Evolutionary conservation across 2,797 vertebrate species (phyloP).

Genomic region (Crenichthys baileyi): DNA sequence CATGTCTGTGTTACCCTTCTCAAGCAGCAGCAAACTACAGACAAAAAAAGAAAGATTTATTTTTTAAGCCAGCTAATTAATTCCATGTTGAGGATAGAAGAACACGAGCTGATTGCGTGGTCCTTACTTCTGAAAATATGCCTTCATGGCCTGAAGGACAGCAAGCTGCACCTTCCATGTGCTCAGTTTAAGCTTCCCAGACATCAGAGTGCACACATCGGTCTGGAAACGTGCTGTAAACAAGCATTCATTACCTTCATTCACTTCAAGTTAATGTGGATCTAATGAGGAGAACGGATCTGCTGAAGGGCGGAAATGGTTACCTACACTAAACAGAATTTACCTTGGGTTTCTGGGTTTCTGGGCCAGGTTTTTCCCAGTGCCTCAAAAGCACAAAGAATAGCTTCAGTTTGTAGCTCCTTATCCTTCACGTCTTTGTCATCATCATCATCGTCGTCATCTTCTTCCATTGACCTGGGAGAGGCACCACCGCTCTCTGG

Average conservation of each 20-base stretch:
- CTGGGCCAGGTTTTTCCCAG: conserved; percentile 94
- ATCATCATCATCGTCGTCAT: conserved; percentile 74
- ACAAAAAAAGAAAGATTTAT: accelerated
- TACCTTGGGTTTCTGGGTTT: conserved; percentile 88
- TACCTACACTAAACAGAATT: conserved; percentile 15
- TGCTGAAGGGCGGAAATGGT: not conserved
- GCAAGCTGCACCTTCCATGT: conserved; percentile 95
- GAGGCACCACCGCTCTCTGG: conserved; percentile 72
- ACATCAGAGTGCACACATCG: conserved; percentile 93
- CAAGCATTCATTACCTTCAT: not conserved
- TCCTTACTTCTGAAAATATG: conserved; percentile 90
- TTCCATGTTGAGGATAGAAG: not conserved
- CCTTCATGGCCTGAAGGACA: conserved; percentile 93
- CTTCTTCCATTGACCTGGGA: conserved; percentile 57
- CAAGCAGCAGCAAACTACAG: conserved; percentile 89
- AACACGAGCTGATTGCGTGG: not conserved
- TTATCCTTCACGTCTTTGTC: conserved; percentile 84
- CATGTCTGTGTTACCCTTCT: conserved; percentile 84
- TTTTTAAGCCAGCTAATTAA: not conserved
- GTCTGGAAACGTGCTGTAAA: conserved; percentile 85
- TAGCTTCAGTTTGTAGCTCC: conserved; percentile 87
- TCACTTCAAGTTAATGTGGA: no score
- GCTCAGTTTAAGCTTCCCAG: conserved; percentile 90
- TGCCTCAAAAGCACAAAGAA: conserved; percentile 92
- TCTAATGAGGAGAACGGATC: not conserved